Percentiles rank a stretch among this genome's conserved stretches.
These are phyloP conservation scores for Lapara coniferarum DNA, from an alignment of 2,888 invertebrate genomes.

Conservation along the genomic window DNA sequence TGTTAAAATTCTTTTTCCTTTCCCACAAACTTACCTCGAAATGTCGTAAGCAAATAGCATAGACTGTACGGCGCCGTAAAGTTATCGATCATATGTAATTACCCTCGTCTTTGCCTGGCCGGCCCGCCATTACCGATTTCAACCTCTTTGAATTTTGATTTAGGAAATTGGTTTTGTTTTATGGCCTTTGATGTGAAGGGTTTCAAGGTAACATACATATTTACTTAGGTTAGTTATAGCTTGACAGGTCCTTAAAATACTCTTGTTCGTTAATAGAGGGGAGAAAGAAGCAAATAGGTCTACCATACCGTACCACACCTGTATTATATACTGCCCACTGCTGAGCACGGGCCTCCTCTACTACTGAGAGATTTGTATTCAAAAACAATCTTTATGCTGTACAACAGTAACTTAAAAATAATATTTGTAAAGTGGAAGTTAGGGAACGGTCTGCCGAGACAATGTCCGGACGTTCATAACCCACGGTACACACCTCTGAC, in stretches of 20 bases:
- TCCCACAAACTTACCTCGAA: not conserved
- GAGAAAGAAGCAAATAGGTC: too few relatives aligned
- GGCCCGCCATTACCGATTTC: slow-evolving; percentile 22
- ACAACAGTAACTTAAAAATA: too few relatives aligned
- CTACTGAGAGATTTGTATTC: too few relatives aligned
- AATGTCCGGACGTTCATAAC: too few relatives aligned
- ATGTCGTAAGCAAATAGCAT: slow-evolving; percentile 2
- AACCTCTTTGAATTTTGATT: slow-evolving; percentile 24
- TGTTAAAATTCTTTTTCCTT: not conserved
- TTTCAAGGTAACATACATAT: not conserved
- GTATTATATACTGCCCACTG: too few relatives aligned
- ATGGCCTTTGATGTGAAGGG: not conserved
- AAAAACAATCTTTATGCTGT: too few relatives aligned
- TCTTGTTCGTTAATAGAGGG: not conserved
- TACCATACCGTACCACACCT: too few relatives aligned
- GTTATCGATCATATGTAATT: slow-evolving; percentile 70
- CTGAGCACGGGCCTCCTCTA: too few relatives aligned
- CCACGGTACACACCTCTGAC: too few relatives aligned
- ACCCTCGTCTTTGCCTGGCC: slow-evolving; percentile 48
- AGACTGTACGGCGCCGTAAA: slow-evolving; percentile 26
- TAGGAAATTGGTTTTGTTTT: slow-evolving; percentile 12
- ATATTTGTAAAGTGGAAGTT: too few relatives aligned
- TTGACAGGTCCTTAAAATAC: not conserved
- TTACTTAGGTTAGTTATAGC: not conserved
- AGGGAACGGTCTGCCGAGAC: too few relatives aligned